phyloP scores from a whole-genome alignment of 30 jellyfish, hydroid and myxozoan genomes.

The Phacellophora camtschatica region DNA sequence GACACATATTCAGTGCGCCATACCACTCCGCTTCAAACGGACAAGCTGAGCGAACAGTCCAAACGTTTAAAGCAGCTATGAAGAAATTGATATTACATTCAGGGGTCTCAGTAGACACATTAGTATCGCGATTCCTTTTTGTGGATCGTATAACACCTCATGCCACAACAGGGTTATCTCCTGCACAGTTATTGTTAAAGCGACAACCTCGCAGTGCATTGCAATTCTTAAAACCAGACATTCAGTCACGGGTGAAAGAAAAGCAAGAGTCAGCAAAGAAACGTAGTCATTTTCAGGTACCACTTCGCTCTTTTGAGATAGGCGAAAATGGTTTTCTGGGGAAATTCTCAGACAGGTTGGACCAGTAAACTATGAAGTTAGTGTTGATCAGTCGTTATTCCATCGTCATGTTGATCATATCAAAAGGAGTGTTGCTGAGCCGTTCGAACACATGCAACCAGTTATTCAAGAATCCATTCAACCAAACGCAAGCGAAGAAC shows the following conservation, averaged over 20 bases:
- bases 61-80: slow-evolving; percentile 22
- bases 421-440: no score
- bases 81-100: not conserved
- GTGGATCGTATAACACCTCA: not conserved
- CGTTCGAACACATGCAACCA: no score
- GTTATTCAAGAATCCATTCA: no score
- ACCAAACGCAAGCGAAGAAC: no score
- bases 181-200: not conserved
- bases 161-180: not conserved
- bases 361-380: not conserved
- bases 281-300: not conserved
- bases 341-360: not conserved
- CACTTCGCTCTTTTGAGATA: not conserved
- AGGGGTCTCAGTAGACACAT: not conserved
- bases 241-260: not conserved
- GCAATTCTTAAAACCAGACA: not conserved
- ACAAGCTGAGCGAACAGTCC: slow-evolving; percentile 19
- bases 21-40: slow-evolving; percentile 9
- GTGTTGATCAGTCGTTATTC: no score
- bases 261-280: not conserved
- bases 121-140: not conserved
- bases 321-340: not conserved
- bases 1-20: slow-evolving; percentile 25
- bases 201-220: not conserved
- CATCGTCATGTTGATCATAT: no score